phyloP scores from a whole-genome alignment of 1,140 invertebrate species.

The Panagrolaimus sp. region DNA sequence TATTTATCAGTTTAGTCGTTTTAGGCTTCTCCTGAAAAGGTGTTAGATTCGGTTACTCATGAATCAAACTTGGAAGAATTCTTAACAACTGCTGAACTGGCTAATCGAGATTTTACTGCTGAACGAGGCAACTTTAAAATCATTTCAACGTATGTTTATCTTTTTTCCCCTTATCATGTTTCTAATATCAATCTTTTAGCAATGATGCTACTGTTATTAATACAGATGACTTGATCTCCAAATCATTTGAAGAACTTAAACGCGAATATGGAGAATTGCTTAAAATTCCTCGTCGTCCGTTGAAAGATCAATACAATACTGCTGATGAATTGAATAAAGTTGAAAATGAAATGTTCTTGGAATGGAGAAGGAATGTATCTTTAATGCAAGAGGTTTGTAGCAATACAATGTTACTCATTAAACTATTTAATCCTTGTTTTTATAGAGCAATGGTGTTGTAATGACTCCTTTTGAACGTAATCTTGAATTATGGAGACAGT shows the following conservation, averaged over 20 bases:
- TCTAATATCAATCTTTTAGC: slow-evolving; percentile 66
- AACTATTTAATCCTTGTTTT: slow-evolving; percentile 11
- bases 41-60: slow-evolving; percentile 71
- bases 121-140: slow-evolving; percentile 48
- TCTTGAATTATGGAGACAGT: slow-evolving; percentile 92
- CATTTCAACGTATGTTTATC: slow-evolving; percentile 35
- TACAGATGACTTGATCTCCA: slow-evolving; percentile 66
- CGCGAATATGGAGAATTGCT: slow-evolving; percentile 68
- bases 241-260: slow-evolving; percentile 64
- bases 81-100: slow-evolving; percentile 82
- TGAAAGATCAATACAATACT: slow-evolving; percentile 35
- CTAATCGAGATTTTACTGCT: slow-evolving; percentile 78
- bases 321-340: slow-evolving; percentile 51
- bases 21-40: slow-evolving; percentile 40
- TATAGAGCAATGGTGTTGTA: slow-evolving; percentile 69
- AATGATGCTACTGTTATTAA: slow-evolving; percentile 68
- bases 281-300: slow-evolving; percentile 69
- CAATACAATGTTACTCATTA: background rate
- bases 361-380: slow-evolving; percentile 44
- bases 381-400: slow-evolving; percentile 23
- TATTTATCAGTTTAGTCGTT: slow-evolving; percentile 27
- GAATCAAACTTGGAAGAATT: slow-evolving; percentile 92
- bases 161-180: background rate
- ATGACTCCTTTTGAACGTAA: slow-evolving; percentile 97
- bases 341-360: slow-evolving; percentile 49